Base-by-base conservation (phyloP, 2,888 invertebrate species). In the Euplagia quadripunctaria region DNA sequence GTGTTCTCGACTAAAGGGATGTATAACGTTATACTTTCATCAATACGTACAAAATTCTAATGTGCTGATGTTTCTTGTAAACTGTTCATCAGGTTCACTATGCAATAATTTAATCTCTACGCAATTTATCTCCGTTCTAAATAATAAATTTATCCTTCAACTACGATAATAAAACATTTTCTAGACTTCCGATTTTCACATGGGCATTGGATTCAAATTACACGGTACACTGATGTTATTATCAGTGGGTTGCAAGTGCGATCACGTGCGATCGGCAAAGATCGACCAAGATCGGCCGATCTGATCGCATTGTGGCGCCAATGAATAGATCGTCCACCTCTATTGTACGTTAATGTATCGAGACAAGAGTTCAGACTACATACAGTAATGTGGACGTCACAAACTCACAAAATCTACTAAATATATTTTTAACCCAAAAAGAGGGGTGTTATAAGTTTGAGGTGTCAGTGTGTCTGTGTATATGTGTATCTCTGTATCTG, bases 281-380 rank as follows among this genome's bases (percentile, higher is more conserved):
- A 81, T 83, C 89, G 88, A 84, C 88, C 85, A 79, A 82, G 78
- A 78, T 77, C 84, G 84, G 86, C 86, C 81, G 91, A 89, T 87
- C 88, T 87, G 88, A 89, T 87, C 88, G 90, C 89, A 90, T 91
- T 91, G 91, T 91, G 92, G 93, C 91, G 92, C 90, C 94, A 93
- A 95, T 95, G 94, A 95, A 95, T 95, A 95, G 95, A 95, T 91
- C 95, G 94, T 95, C 94, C 93, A 95, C 95, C 95, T 94, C 93
- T 94, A 95, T 95, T 95, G 95, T 95, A 95, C 95, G 95, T 94
- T 95, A 95, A 95, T 95, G 94, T 90, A 90, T 87, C 88, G 88
- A 86, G 91, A 91, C 91, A 89, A 87, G 88, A 88, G 79, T 84
- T 81, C 77, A 82, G 77, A 78, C 64, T 75, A 89, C 89, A 87